Evolutionary conservation across 2,888 invertebrate species (phyloP), one percentile per base, ranked within the genome.

Genomic region (Hyles lineata): DNA sequence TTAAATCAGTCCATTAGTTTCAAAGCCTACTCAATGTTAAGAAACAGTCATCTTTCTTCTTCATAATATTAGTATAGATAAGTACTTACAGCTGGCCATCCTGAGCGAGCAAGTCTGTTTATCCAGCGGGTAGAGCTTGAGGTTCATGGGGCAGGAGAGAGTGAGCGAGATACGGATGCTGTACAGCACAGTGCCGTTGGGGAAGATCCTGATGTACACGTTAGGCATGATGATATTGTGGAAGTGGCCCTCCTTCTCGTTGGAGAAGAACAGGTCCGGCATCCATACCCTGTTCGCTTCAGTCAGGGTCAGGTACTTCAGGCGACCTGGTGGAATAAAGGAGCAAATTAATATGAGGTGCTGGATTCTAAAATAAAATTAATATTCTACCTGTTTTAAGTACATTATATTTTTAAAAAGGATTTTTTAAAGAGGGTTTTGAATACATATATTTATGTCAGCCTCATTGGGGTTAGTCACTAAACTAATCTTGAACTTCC

Each of bases 141-240:
- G 95, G 92, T 99, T 98, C 99, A 99, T 99, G 75, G 99, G 99
- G 87, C 99, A 99, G 73, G 99, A 98, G 80, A 99, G 96, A 71
- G 99, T 98, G 84, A 99, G 95, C 59, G 99, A 99, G 92, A 99
- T 98, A 91, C 99, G 98, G 95, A 99, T 98, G 95, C 99, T 99
- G 96, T 99, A 99, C 78, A 99, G 96, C 82, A 99, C 98, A 80
- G 97, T 97, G 79, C 99, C 99, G 85, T 98, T 97, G 75, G 98
- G 98, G 93, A 98, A 98, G 90, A 99, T 99, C 81, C 99, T 96
- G 89, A 99, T 98, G 96, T 99, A 98, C 80, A 99, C 98, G 92
- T 99, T 99, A 76, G 99, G 98, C 98, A 98, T 98, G 91, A 99
- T 98, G 92, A 99, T 99, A 91, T 98, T 98, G 95, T 99, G 99